phyloP scores from a whole-genome alignment of 2,113 vertebrate species.

The Apteryx mantelli region DNA sequence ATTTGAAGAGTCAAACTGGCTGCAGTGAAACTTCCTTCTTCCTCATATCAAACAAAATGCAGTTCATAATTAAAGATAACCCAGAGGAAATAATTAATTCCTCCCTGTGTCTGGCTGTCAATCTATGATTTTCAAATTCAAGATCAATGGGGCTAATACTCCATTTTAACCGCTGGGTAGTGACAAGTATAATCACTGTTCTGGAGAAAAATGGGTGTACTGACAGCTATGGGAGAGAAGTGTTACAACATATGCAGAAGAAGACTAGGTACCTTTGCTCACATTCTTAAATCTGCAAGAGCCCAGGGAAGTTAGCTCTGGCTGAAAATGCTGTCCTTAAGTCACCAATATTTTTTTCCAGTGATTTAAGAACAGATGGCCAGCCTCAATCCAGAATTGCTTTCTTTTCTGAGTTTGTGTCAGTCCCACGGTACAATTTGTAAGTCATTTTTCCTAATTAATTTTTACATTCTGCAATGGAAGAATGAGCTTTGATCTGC shows the following conservation, averaged over 20 bases:
- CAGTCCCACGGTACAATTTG: background rate
- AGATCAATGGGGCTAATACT: background rate
- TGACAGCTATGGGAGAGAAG: background rate
- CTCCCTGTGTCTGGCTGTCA: background rate
- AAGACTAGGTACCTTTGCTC: background rate
- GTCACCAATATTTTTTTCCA: background rate
- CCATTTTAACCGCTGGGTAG: background rate
- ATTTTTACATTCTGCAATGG: slow-evolving; percentile 9
- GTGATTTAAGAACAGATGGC: slow-evolving; percentile 16
- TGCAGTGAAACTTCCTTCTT: background rate
- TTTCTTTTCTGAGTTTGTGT: background rate
- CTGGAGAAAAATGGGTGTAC: background rate
- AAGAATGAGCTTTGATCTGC: slow-evolving; percentile 52
- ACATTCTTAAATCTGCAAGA: background rate
- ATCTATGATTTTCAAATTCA: background rate
- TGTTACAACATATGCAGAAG: background rate
- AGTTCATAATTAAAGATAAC: background rate
- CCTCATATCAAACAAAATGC: background rate
- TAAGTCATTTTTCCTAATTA: slow-evolving; percentile 17
- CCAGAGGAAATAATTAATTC: background rate
- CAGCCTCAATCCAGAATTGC: background rate
- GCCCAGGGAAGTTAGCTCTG: background rate
- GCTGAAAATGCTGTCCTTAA: slow-evolving; percentile 2
- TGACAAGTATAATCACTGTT: background rate
- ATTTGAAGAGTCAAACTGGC: background rate